These are phyloP conservation scores for Agrotis ipsilon DNA, from an alignment of 2,888 invertebrate species.

Conservation along the genomic window DNA sequence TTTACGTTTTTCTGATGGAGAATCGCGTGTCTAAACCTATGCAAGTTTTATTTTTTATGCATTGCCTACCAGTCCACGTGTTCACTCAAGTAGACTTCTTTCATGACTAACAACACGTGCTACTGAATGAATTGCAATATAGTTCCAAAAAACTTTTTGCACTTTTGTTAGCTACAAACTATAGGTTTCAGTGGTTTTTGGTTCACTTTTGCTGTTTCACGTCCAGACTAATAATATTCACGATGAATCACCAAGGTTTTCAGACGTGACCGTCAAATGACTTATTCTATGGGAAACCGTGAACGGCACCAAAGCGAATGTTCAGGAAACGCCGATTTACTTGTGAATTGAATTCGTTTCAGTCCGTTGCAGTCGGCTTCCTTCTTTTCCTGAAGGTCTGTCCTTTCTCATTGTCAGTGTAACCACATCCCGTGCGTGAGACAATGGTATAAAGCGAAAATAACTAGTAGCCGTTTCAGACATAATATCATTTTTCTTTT, in stretches of 20 bases:
- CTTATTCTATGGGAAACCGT: slow-evolving; percentile 42
- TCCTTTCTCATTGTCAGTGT: slow-evolving; percentile 42
- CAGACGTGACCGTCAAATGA: slow-evolving; percentile 30
- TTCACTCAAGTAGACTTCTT: too few relatives aligned
- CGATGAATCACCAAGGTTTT: slow-evolving; percentile 1
- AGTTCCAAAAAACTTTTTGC: too few relatives aligned
- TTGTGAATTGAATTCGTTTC: slow-evolving; percentile 48
- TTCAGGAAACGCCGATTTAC: slow-evolving; percentile 52
- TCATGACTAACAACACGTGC: too few relatives aligned
- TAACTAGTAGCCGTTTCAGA: not conserved
- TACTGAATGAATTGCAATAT: too few relatives aligned
- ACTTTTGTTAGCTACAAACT: too few relatives aligned
- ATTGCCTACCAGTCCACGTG: too few relatives aligned
- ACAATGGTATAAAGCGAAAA: slow-evolving; percentile 20
- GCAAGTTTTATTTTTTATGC: too few relatives aligned
- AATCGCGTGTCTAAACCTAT: too few relatives aligned
- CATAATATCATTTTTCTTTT: too few relatives aligned
- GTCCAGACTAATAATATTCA: slow-evolving; percentile 11
- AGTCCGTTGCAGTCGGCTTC: slow-evolving; percentile 32
- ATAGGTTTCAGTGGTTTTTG: too few relatives aligned
- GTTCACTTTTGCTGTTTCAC: not conserved
- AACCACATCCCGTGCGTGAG: slow-evolving; percentile 48
- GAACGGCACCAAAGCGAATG: slow-evolving; percentile 58
- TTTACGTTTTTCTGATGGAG: too few relatives aligned
- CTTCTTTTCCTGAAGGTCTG: slow-evolving; percentile 58